Conservation (phyloP, 2,113 vertebrate genomes). For the Monopterus albus region DNA sequence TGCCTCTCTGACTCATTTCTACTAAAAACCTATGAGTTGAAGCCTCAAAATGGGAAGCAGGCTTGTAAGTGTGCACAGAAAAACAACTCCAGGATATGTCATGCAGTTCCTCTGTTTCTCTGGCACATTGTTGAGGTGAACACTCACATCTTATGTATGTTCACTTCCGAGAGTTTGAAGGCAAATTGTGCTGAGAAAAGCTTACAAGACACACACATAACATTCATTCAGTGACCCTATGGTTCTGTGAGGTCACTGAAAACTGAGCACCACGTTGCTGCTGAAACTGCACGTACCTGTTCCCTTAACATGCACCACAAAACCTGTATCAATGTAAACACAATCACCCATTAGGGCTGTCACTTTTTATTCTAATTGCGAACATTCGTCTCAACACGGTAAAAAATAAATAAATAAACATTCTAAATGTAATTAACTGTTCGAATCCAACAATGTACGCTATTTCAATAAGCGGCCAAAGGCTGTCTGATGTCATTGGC, state of each 20-base stretch:
- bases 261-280: constrained; percentile 14
- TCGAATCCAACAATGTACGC: too few relatives aligned
- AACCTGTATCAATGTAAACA: constrained; percentile 46
- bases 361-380: too few relatives aligned
- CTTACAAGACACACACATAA: constrained; percentile 15
- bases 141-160: constrained; percentile 20
- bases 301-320: constrained; percentile 3
- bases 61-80: constrained; percentile 21
- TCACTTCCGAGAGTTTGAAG: not conserved
- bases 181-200: not conserved
- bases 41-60: constrained; percentile 55
- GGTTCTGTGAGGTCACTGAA: not conserved
- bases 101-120: constrained; percentile 22
- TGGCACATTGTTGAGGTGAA: constrained; percentile 50
- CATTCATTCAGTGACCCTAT: not conserved
- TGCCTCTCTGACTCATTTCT: constrained; percentile 61
- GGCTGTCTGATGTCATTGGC: too few relatives aligned
- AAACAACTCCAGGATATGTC: constrained; percentile 51
- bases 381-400: too few relatives aligned
- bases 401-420: too few relatives aligned
- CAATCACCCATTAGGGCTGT: constrained; percentile 40
- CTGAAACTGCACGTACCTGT: constrained; percentile 41
- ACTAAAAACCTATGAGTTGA: constrained; percentile 52
- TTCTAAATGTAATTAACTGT: too few relatives aligned
- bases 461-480: too few relatives aligned